Base-by-base conservation (phyloP, 2,797 vertebrate species). In the Remorina albescens region DNA sequence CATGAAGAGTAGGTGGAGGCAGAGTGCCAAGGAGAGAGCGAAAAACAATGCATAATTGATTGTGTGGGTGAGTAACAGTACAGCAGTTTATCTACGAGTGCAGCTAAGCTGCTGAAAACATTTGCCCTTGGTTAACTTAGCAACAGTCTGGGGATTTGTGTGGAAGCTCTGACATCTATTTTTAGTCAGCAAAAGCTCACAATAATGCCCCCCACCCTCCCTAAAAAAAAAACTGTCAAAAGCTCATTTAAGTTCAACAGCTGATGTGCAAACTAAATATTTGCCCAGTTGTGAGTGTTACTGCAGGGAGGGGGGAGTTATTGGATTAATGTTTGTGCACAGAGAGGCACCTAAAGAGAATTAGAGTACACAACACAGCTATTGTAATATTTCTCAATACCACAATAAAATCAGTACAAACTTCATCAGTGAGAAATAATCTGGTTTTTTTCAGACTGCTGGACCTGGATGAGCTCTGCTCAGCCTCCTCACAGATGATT, bases 41-140 rank as follows among this genome's bases (percentile, higher is more conserved):
- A 79, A 70, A 76, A 84, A 87, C 68, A 54, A 84, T 82, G 82
- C 81, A 88, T 86, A 78, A 89, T 80, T 86, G 60, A 81, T 72
- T 36, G 84, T 67, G 87, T 86, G 83, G 81, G 87, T 25, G 79
- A 60, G 30, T 37, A 49, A 67, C 67, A 68, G 81, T 55, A 25
- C 82, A 80, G 81, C 71, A 68, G 77, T 80, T 76, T 60, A 81
- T 67, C 63, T 58, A 57, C 76, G 23, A 64, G 56, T 58, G 72
- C 47, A 73, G 39, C 49, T 19, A 16, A 42, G 70, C 81, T 55
- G 71, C 81, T 57, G 49, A 54, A 54, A 85, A 81, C 49, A 46
- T 74, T 77, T 89, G 80, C 39, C 77, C 79, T 71, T 62, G 72
- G 78, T 74, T 76, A 65, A 88, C 87, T 76, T 60, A 76, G 76